Evolutionary conservation across 2,888 invertebrate species (phyloP).

Genomic region (Yponomeuta plumbellus): DNA sequence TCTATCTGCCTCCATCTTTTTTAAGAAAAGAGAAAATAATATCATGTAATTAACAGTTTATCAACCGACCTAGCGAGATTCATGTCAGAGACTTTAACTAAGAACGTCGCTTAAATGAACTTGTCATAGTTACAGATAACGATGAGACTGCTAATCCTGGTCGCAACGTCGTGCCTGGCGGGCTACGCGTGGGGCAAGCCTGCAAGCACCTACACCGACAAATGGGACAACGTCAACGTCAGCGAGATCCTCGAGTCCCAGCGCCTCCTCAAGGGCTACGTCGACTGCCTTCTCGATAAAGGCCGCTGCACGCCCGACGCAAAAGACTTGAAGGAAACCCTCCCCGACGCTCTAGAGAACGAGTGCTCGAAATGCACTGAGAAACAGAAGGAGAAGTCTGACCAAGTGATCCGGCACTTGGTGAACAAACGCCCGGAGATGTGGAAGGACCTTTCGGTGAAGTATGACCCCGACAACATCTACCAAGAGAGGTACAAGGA

Average conservation of each 20-base stretch:
- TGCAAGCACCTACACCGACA: constrained; percentile 77
- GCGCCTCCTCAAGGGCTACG: constrained; percentile 80
- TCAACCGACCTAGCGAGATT: no score
- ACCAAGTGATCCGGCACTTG: constrained; percentile 81
- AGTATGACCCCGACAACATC: constrained; percentile 82
- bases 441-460: constrained; percentile 80
- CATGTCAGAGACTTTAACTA: no score
- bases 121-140: constrained; percentile 36
- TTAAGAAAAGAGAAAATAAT: no score
- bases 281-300: constrained; percentile 80
- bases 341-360: constrained; percentile 83
- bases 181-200: constrained; percentile 52
- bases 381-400: constrained; percentile 71
- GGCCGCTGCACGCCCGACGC: constrained; percentile 82
- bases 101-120: no score
- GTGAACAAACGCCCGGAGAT: constrained; percentile 81
- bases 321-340: constrained; percentile 71
- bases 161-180: constrained; percentile 50
- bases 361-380: constrained; percentile 83
- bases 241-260: constrained; percentile 81
- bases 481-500: constrained; percentile 81
- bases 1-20: no score
- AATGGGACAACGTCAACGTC: constrained; percentile 82
- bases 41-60: no score
- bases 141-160: constrained; percentile 61